Percentiles rank a stretch among this genome's conserved stretches.
These are phyloP conservation scores for Protomyctophum bolini DNA, from an alignment of 2,113 vertebrate species.

Conservation along the genomic window DNA sequence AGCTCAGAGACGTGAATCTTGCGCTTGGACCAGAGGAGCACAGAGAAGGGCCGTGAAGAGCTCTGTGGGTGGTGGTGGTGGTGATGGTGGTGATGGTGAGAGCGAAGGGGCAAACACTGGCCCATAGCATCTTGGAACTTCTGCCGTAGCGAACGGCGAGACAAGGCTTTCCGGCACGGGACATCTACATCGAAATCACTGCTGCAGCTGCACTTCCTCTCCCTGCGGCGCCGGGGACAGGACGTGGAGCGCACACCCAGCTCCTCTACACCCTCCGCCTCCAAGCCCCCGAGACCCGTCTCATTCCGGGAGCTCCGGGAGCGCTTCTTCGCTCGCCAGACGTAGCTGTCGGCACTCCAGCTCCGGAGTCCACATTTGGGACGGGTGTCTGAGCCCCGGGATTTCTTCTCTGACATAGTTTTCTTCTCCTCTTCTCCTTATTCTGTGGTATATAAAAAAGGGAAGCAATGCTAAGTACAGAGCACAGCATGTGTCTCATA, in stretches of 20 bases:
- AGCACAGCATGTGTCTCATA: background rate
- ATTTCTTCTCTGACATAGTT: conserved; percentile 79
- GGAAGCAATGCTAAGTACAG: conserved; percentile 4
- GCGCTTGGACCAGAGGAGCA: conserved; percentile 88
- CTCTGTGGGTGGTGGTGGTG: conserved; percentile 78
- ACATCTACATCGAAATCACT: conserved; percentile 78
- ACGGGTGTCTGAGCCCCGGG: conserved; percentile 82
- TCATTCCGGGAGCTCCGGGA: conserved; percentile 84
- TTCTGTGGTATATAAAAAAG: conserved; percentile 39
- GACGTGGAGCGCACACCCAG: conserved; percentile 73
- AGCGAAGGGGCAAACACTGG: conserved; percentile 92
- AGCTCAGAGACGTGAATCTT: conserved; percentile 96
- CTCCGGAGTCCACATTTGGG: conserved; percentile 88
- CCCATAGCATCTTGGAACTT: conserved; percentile 95
- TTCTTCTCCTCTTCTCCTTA: conserved; percentile 6
- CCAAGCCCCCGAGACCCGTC: conserved; percentile 59
- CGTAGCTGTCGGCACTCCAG: conserved; percentile 92
- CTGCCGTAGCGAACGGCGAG: conserved; percentile 90
- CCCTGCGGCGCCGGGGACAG: conserved; percentile 79
- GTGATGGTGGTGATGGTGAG: conserved; percentile 82
- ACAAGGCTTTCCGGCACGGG: conserved; percentile 83
- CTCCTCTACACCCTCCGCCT: conserved; percentile 68
- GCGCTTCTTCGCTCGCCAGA: conserved; percentile 92
- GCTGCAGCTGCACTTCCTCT: conserved; percentile 90
- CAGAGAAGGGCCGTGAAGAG: conserved; percentile 67